Base-by-base conservation (phyloP, 2,113 vertebrate genomes). In the Chaetura pelagica region DNA sequence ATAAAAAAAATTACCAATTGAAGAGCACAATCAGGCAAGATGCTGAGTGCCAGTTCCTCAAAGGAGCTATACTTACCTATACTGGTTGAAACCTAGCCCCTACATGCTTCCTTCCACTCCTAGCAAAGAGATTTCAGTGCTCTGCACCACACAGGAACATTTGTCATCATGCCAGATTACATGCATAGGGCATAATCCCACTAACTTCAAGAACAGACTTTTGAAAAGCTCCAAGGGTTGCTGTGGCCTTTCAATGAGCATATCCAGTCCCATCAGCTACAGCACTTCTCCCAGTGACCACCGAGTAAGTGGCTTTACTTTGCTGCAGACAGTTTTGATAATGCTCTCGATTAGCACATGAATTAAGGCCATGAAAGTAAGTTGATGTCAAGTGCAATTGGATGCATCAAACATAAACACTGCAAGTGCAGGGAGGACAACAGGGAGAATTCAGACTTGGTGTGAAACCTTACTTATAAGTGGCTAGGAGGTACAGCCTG, bases 1-100 rank as follows among this genome's bases (percentile, higher is more conserved):
- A 38, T 38, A 77, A 93, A 62, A 84, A 63, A n/a, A 46, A 16
- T 1, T 62, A 62, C 62, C 82, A 69, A 79, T 9, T 85, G 76
- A 93, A 87, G 55, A 90, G 78, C 44, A 29, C 8, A 5, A 57
- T 57, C 72, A 83, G 51, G 34, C 63, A 87, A 94, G 85, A 86
- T 93, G 92, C 86, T 96, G 93, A 94, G 96, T 89, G 68, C 83
- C 76, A 95, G 92, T 83, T 95, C 96, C 93, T 96, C 90, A 84
- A 27, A 78, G 61, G 88, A 93, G 83, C 9, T 42, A 30, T 19
- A 2, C 44, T 44, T 84, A 78, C 42, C 86, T 86, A 42, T 27
- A 57, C 52, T 4, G 9, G 40, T 11, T 75, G 72, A 90, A 93
- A 90, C 17, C 32, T 32, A 93, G 72, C 32, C 23, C 32, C 79